These are phyloP conservation scores for Saguinus midas DNA, from an alignment of 2,113 vertebrate species.

Conservation along the genomic window DNA sequence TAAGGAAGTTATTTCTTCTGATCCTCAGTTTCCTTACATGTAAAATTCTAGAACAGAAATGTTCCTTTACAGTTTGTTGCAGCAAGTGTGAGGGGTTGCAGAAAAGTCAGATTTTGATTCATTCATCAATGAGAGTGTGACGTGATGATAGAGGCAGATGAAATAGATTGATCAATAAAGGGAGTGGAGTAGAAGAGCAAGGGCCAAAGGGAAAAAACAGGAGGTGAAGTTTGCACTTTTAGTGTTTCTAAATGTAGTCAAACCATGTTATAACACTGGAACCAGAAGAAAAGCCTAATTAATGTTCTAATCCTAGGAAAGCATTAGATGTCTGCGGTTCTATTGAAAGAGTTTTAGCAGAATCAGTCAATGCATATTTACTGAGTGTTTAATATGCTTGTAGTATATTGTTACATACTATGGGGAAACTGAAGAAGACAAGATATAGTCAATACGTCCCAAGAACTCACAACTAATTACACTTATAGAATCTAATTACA, in stretches of 20 bases:
- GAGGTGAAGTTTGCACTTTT: background rate
- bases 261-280: background rate
- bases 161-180: background rate
- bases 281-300: background rate
- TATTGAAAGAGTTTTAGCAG: background rate
- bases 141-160: slow-evolving; percentile 23
- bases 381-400: background rate
- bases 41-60: background rate
- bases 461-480: background rate
- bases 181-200: background rate
- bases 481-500: background rate
- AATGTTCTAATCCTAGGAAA: background rate
- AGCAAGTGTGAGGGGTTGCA: background rate
- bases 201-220: background rate
- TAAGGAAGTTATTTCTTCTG: background rate
- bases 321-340: background rate
- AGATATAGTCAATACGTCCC: background rate
- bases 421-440: background rate
- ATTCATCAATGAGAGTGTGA: background rate
- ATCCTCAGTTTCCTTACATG: background rate
- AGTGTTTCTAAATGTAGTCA: slow-evolving; percentile 2
- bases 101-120: slow-evolving; percentile 19
- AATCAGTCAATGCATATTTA: background rate
- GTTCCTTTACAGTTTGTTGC: background rate
- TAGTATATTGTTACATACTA: background rate